A percentile compares a stretch with the other conserved stretches of the same genome.
Conservation (phyloP, 2,113 vertebrate species). For the Oriolus oriolus region DNA sequence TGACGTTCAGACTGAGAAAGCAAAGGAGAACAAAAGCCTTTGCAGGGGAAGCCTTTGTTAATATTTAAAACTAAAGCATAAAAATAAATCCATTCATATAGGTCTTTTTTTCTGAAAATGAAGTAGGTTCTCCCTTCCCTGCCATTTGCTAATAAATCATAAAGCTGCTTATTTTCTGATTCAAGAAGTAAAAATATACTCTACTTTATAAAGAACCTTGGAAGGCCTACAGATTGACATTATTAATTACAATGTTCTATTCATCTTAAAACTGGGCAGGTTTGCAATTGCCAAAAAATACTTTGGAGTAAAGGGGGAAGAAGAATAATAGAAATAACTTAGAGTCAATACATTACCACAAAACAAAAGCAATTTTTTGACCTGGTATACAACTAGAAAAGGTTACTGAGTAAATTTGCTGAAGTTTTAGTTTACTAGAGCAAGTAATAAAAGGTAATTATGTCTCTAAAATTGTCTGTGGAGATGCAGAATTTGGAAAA, state of each 20-base stretch:
- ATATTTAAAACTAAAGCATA: not conserved
- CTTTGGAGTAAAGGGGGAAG: not conserved
- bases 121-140: not conserved
- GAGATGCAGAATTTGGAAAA: not conserved
- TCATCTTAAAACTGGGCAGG: not conserved
- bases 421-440: constrained; percentile 19
- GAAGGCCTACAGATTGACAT: not conserved
- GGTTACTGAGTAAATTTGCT: not conserved
- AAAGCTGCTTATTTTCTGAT: not conserved
- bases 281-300: not conserved
- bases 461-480: not conserved
- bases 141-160: not conserved
- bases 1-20: not conserved
- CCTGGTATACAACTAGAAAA: not conserved
- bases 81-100: not conserved
- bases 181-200: not conserved
- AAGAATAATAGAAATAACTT: not conserved
- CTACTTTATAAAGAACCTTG: not conserved
- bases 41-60: not conserved
- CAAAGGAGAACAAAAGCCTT: not conserved
- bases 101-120: not conserved
- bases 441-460: constrained; percentile 14
- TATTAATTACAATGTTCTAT: not conserved
- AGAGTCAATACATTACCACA: not conserved
- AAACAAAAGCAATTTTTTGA: not conserved